Conservation (phyloP, 2,113 vertebrate genomes). For the Bettongia penicillata region DNA sequence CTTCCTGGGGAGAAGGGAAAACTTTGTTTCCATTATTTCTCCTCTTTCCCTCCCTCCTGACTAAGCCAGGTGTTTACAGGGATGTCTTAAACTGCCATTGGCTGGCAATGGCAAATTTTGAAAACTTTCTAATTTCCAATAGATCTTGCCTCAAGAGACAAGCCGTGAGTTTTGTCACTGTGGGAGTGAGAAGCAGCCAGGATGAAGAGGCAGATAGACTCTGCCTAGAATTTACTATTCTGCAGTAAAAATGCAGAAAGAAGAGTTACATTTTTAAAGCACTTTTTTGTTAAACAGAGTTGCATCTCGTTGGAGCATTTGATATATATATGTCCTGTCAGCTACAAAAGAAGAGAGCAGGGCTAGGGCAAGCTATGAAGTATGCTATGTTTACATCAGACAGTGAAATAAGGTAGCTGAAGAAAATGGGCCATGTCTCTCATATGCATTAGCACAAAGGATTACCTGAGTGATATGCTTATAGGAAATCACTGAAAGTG, state of each 20-base stretch:
- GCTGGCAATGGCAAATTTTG: slow-evolving; percentile 74
- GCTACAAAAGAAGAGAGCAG: slow-evolving; percentile 75
- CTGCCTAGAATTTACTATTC: too few relatives aligned
- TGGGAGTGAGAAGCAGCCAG: slow-evolving; percentile 74
- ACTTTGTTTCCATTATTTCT: slow-evolving; percentile 55
- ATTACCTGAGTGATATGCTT: slow-evolving; percentile 69
- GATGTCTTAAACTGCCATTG: slow-evolving; percentile 67
- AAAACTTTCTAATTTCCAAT: slow-evolving; percentile 78
- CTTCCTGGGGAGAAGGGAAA: slow-evolving; percentile 11
- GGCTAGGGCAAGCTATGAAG: slow-evolving; percentile 75
- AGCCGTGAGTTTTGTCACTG: slow-evolving; percentile 74
- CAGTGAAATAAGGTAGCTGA: slow-evolving; percentile 71
- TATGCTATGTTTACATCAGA: slow-evolving; percentile 67
- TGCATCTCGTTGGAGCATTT: slow-evolving; percentile 77
- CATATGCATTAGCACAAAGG: slow-evolving; percentile 63
- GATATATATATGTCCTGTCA: slow-evolving; percentile 81
- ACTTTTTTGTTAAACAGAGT: slow-evolving; percentile 81
- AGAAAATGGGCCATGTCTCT: slow-evolving; percentile 68
- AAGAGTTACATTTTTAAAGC: slow-evolving; percentile 79
- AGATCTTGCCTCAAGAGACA: slow-evolving; percentile 78
- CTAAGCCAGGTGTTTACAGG: slow-evolving; percentile 70
- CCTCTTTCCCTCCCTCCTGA: slow-evolving; percentile 56
- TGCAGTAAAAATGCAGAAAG: slow-evolving; percentile 80
- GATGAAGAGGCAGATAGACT: slow-evolving; percentile 79
- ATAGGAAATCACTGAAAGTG: slow-evolving; percentile 70